A percentile compares a stretch with the other conserved stretches of the same genome.
Conservation (phyloP, 2,113 vertebrate genomes). For the Oncorhynchus nerka region DNA sequence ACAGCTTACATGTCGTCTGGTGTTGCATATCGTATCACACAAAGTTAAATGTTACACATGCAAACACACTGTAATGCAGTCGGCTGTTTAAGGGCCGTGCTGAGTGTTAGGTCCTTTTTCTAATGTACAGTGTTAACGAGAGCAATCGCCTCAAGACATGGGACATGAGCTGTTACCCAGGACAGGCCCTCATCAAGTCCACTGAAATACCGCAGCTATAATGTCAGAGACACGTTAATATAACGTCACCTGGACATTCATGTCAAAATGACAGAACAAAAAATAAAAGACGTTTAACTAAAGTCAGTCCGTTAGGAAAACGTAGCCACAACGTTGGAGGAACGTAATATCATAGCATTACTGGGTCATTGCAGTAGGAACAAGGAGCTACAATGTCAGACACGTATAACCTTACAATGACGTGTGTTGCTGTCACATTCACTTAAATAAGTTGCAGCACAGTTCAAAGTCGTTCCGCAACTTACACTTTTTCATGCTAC, state of each 20-base stretch:
- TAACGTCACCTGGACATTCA: no score
- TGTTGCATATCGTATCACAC: background rate
- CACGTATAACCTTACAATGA: background rate
- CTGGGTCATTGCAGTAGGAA: background rate
- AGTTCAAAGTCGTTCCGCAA: constrained; percentile 34
- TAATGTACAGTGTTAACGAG: background rate
- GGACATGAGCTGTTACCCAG: background rate
- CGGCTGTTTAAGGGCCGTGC: background rate
- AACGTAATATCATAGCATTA: background rate
- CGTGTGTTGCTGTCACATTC: background rate
- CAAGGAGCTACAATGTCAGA: background rate
- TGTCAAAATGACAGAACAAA: no score
- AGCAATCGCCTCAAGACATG: no score
- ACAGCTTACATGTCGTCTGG: background rate
- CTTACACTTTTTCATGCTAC: constrained; percentile 13
- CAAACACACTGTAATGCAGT: background rate
- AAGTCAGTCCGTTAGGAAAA: background rate
- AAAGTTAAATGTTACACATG: background rate
- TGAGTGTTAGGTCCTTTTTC: background rate
- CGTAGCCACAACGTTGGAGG: background rate
- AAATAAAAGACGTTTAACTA: no score
- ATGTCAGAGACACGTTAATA: no score
- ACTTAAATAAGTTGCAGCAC: constrained; percentile 22
- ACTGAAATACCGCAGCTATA: no score
- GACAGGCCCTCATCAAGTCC: no score